A percentile compares a stretch with the other conserved stretches of the same genome.
Conservation (phyloP, 2,113 vertebrate genomes). For the Neogobius melanostomus region DNA sequence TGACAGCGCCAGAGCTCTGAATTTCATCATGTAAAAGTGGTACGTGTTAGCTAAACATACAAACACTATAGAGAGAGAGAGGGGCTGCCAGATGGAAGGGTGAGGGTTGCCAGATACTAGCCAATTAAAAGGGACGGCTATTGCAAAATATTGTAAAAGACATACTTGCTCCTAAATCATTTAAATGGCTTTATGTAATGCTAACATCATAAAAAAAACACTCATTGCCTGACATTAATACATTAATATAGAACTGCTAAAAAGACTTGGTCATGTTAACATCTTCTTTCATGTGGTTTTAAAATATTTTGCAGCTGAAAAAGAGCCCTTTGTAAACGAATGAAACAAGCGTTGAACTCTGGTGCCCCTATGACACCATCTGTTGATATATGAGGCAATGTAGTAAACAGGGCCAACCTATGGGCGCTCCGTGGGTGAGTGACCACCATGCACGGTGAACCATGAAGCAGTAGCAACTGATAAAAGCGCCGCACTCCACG, state of each 20-base stretch:
- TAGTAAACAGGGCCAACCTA: neutral
- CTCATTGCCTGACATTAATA: too few relatives aligned
- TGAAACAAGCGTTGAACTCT: neutral
- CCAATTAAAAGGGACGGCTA: neutral
- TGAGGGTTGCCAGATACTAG: neutral
- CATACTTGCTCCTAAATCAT: neutral
- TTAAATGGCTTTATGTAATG: too few relatives aligned
- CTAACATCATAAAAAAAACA: too few relatives aligned
- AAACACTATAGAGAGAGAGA: constrained; percentile 16
- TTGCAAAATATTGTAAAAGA: neutral
- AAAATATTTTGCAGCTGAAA: neutral
- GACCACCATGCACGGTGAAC: constrained; percentile 33
- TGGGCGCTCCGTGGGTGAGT: constrained; percentile 24
- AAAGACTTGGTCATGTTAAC: too few relatives aligned
- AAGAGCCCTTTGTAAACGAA: neutral
- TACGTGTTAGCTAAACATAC: neutral
- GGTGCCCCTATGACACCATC: neutral
- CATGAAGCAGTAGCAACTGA: constrained; percentile 14
- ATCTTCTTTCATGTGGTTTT: neutral
- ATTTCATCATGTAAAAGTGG: constrained; percentile 9
- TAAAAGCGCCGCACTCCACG: neutral
- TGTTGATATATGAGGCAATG: neutral
- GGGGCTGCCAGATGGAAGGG: neutral
- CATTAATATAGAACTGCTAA: too few relatives aligned
- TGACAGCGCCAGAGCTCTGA: neutral